Conservation (phyloP, 2,888 invertebrate genomes). For the Drosophila gaucha region DNA sequence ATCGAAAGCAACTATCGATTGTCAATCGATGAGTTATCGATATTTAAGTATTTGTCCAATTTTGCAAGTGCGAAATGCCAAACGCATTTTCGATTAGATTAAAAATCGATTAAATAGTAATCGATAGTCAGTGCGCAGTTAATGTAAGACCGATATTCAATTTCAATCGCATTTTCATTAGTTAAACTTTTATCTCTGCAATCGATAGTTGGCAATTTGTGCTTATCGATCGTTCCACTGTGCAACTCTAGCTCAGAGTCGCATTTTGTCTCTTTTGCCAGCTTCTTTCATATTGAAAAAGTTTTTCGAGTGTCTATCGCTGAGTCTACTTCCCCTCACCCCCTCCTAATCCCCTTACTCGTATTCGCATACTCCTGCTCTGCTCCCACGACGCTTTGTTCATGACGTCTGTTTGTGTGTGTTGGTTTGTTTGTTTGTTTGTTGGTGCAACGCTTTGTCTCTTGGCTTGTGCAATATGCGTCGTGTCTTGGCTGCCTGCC, state of each 20-base stretch:
- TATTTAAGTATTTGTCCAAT: no score
- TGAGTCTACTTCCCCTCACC: not conserved
- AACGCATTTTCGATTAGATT: no score
- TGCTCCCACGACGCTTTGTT: slow-evolving; percentile 9
- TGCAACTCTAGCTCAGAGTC: slow-evolving; percentile 14
- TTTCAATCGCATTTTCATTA: no score
- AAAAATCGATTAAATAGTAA: not conserved
- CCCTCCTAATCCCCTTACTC: not conserved
- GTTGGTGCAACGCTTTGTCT: slow-evolving; percentile 53
- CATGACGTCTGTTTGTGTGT: slow-evolving; percentile 30
- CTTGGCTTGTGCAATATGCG: slow-evolving; percentile 69
- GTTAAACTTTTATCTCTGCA: not conserved
- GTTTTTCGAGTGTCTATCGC: slow-evolving; percentile 65
- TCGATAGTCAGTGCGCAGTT: not conserved
- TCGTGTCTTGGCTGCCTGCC: slow-evolving; percentile 48
- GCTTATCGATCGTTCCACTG: slow-evolving; percentile 26
- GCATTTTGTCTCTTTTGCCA: slow-evolving; percentile 10
- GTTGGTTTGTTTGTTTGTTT: slow-evolving; percentile 53
- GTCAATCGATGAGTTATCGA: not conserved
- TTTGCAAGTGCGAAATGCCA: no score
- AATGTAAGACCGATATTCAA: not conserved
- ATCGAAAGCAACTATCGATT: not conserved
- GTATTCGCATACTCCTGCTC: slow-evolving; percentile 1
- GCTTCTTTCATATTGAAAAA: slow-evolving; percentile 68
- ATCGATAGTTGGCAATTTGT: not conserved